Evolutionary conservation across 2,888 invertebrate genomes (phyloP), one percentile per base, ranked within the genome.

Genomic region (Scaptomyza flava): DNA sequence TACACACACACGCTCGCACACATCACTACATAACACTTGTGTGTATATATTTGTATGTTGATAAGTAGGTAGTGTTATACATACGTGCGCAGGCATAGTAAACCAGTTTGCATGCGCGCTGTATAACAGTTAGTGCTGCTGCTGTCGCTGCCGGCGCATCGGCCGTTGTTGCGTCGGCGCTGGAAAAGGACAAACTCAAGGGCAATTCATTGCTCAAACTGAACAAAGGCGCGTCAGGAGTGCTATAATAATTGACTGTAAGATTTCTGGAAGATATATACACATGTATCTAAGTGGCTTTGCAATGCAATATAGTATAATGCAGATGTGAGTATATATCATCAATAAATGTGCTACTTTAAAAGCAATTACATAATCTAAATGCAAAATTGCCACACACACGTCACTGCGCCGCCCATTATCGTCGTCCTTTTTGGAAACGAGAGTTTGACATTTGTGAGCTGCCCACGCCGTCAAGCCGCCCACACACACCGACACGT

Each of bases 131-230:
- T 70, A n/a, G 11, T 30, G 38, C 12, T 14, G 30, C 30, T 14
- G 42, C 53, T 11, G 63, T 38, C 27, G 45, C 62, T 50, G 50
- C 58, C 31, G 14, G 45, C 54, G 72, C 33, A 41, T 33, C 57
- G 45, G 42, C 41, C 51, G 34, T 67, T 64, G 68, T 42, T 54
- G 64, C 79, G 60, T 69, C 65, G 71, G 64, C 87, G 85, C 77
- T 74, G 31, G 69, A 76, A 84, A 84, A 87, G 83, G 88, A 86
- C 88, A 87, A 84, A 82, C 83, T 85, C 86, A 84, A 84, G 83
- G 83, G 88, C 83, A 84, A 76, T 75, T 62, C 67, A 68, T 63
- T 48, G 53, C 52, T 54, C 52, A 43, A 45, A 52, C 59, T 58
- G 50, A 63, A 69, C 60, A 71, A 59, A 67, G 51, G 60, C 57